Base-by-base conservation (phyloP, 2,888 invertebrate genomes). In the Pollenia griseotomentosa region DNA sequence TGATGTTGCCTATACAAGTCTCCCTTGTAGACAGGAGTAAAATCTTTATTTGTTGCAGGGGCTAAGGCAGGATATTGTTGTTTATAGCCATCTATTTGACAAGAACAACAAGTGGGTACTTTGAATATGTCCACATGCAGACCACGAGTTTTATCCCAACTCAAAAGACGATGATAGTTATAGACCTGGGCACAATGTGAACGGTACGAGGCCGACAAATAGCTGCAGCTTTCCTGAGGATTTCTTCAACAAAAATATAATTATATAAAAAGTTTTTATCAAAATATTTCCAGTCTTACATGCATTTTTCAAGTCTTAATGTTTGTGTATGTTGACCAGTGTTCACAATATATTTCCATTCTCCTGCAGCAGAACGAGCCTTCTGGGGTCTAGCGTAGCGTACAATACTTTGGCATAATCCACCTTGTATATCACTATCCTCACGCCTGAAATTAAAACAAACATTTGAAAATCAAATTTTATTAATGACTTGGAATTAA, bases 281-380 rank as follows among this genome's bases (percentile, higher is more conserved):
- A 7, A 16, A 2, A 9, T 16, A 2, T 44, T 57, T 16, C 10
- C 8, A 8, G 96, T 96, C 95, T 94, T 86, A 92, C 93, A 90
- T 92, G 94, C 97, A 97, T 91, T 97, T 97, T 92, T 97, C 97
- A 82, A 97, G 94, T 10, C 97, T 94, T 71, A 97, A 92, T 0
- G 97, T 97, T 93, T 97, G 97, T 9, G 97, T 97, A 90, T 97
- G 97, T 88, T 97, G 96, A 0, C 96, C 97, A 0, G 97, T 97
- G 90, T 97, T 97, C 65, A 97, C 97, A 88, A 97, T 96, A 91
- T 96, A 97, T 91, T 97, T 97, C 97, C 97, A 97, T 89, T 96
- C 95, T 0, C 97, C 97, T 1, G 96, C 96, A 0, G 96, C 96
- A 0, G 97, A 96, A 73, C 96, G 94, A 0, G 97, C 97, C 85